Conservation (phyloP, 2,113 vertebrate species). For the Jacana jacana region DNA sequence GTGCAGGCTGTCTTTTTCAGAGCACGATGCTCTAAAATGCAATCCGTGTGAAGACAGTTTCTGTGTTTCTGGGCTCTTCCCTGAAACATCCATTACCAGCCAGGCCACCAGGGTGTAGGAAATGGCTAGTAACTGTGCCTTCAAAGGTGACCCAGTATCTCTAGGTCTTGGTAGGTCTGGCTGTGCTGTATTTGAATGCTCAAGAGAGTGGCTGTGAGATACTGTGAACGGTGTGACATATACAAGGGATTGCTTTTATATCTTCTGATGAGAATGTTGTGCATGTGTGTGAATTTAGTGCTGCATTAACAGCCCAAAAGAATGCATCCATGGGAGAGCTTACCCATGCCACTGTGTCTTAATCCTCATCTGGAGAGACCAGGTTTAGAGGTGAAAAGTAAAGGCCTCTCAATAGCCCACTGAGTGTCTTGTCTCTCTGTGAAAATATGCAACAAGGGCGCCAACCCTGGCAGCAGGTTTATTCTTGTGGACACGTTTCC, state of each 20-base stretch:
- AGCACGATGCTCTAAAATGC: not conserved
- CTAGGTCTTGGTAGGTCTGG: not conserved
- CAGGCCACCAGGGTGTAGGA: conserved; percentile 23
- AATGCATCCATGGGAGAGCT: not conserved
- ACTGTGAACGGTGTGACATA: not conserved
- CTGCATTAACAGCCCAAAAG: conserved; percentile 8
- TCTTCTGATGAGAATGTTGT: conserved; percentile 1
- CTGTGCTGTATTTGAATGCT: not conserved
- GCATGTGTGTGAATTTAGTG: not conserved
- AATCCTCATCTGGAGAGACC: not conserved
- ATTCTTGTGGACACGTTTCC: conserved; percentile 3
- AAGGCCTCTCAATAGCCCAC: not conserved
- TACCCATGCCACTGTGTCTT: not conserved
- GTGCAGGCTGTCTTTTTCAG: not conserved
- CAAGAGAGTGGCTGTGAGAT: not conserved
- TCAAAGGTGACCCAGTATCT: conserved; percentile 18
- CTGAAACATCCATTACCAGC: conserved; percentile 46
- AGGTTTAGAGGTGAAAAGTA: conserved; percentile 33
- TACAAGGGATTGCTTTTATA: conserved; percentile 66
- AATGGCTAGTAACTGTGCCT: not conserved
- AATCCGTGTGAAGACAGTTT: not conserved
- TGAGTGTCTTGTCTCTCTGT: not conserved
- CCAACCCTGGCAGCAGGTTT: not conserved
- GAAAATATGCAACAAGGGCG: not conserved
- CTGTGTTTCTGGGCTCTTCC: conserved; percentile 1